Evolutionary conservation across 2,888 invertebrate species (phyloP), one percentile per base, ranked within the genome.

Genomic region (Phanerotoma sp.): DNA sequence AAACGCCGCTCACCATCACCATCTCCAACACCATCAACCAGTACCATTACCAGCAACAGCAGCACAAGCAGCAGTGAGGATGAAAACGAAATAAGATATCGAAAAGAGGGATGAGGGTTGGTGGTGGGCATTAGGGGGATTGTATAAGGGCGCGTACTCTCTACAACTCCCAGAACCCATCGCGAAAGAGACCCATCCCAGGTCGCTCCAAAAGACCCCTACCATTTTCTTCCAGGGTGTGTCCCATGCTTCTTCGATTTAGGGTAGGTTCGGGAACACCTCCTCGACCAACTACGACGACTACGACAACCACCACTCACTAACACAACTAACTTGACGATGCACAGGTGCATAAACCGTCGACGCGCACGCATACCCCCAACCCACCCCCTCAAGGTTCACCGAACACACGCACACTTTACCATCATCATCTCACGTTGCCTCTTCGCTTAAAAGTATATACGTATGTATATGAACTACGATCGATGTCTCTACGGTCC

Each of bases 191-290:
- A 35, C 28, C 49, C 53, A 48, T 41, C 22, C 20, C 40, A n/a
- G 13, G 42, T 53, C 44, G 42, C 37, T 47, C 37, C 21, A 30
- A 45, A 48, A 52, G 55, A 49, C 63, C 60, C 65, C 66, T 66
- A 58, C 67, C 66, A 64, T 68, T 68, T 65, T 63, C 68, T 66
- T 63, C 61, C 65, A 67, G 73, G 74, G 73, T 73, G 73, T 73
- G 72, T 73, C 74, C 64, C 65, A 63, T 68, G 64, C 67, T 68
- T 67, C 66, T 70, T 69, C 72, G 68, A 71, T 74, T 73, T 73
- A 66, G 69, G 71, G 66, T 69, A 68, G 68, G 66, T 72, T 72
- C 68, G 69, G 67, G 63, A 41, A 47, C 54, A 52, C 57, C 38
- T 60, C 53, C 53, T 55, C 45, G 30, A 41, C 41, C 15, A 33